These are phyloP conservation scores for Orchesella cincta DNA, from an alignment of 1,140 invertebrate genomes.

Conservation along the genomic window DNA sequence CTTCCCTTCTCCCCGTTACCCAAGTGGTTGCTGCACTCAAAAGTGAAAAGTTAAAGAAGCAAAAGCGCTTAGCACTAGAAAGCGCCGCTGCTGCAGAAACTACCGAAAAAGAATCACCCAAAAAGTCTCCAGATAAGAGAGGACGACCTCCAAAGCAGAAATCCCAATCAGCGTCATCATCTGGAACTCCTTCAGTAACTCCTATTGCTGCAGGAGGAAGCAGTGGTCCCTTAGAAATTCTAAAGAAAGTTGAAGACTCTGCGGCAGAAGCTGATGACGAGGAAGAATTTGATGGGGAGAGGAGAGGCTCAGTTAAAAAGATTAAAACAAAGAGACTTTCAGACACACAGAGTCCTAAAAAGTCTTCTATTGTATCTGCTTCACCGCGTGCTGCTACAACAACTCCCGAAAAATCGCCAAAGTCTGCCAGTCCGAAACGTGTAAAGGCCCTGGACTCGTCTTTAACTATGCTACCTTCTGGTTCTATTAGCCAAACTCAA, in stretches of 20 bases:
- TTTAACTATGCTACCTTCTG: too few species aligned
- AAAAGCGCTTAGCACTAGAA: not conserved
- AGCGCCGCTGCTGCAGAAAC: not conserved
- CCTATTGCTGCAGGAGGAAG: too few species aligned
- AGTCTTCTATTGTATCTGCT: not conserved
- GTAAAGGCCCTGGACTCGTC: not conserved
- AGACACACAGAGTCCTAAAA: slow-evolving; percentile 4
- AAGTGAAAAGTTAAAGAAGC: not conserved
- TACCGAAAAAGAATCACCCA: not conserved
- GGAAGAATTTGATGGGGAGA: slow-evolving; percentile 14
- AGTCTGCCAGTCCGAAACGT: not conserved
- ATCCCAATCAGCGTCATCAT: not conserved
- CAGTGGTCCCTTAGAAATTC: too few species aligned
- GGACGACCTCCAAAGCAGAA: too few species aligned
- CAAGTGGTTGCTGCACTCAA: not conserved
- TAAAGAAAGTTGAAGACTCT: too few species aligned
- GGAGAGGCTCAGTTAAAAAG: not conserved
- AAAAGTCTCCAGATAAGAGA: not conserved
- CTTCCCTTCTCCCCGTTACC: not conserved
- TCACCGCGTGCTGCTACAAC: not conserved
- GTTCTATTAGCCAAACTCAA: not conserved
- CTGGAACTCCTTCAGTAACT: too few species aligned
- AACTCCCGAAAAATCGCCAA: not conserved
- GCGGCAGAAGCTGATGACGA: slow-evolving; percentile 15
- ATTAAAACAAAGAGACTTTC: slow-evolving; percentile 12